These are phyloP conservation scores for Uloborus plumipes DNA, from an alignment of 2,888 invertebrate genomes.

Conservation along the genomic window DNA sequence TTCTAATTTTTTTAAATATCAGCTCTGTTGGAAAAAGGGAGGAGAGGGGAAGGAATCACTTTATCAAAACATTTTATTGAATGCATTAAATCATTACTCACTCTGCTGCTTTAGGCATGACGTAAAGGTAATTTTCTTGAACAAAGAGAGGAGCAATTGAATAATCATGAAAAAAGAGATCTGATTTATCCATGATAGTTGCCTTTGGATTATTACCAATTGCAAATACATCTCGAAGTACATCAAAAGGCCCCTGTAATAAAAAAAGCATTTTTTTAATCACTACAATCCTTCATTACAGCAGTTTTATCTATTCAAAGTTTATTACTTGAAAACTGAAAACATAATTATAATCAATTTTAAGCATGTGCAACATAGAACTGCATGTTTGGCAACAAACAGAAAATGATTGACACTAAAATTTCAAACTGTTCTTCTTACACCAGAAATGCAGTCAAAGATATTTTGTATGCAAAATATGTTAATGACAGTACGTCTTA, in stretches of 20 bases:
- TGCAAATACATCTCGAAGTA: constrained; percentile 88
- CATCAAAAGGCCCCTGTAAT: constrained; percentile 91
- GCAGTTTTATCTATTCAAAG: too few relatives aligned
- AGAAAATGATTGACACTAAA: neutral
- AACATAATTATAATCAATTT: too few relatives aligned
- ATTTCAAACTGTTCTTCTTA: neutral
- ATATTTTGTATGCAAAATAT: too few relatives aligned
- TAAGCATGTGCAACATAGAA: neutral
- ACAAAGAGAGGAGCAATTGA: constrained; percentile 96
- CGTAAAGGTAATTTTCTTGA: constrained; percentile 94
- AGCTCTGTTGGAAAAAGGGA: too few relatives aligned
- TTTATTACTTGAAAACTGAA: too few relatives aligned
- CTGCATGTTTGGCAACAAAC: neutral
- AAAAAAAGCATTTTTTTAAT: neutral
- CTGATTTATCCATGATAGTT: constrained; percentile 85
- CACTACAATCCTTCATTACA: too few relatives aligned
- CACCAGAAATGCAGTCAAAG: too few relatives aligned
- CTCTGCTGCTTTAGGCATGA: constrained; percentile 71
- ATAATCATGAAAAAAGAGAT: constrained; percentile 97
- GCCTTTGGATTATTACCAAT: constrained; percentile 82
- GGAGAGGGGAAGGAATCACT: too few relatives aligned
- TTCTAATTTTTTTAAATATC: too few relatives aligned
- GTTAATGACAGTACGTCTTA: constrained; percentile 69
- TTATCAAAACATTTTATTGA: neutral
- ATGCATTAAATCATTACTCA: constrained; percentile 8